These are phyloP conservation scores for Propithecus coquereli DNA, from an alignment of 2,113 vertebrate species.

Conservation along the genomic window DNA sequence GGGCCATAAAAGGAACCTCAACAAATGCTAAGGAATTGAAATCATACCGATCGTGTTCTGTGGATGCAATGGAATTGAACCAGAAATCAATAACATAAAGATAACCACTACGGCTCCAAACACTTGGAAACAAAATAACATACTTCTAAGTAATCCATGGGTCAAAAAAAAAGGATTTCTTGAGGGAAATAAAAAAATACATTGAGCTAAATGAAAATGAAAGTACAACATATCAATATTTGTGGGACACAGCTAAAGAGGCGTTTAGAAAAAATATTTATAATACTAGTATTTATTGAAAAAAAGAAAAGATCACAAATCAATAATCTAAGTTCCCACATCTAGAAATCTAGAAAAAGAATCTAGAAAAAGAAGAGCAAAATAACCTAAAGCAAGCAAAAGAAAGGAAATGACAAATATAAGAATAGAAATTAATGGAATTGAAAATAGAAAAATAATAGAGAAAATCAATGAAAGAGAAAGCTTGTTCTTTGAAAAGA, in stretches of 20 bases:
- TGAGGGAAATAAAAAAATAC: neutral
- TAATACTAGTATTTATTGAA: neutral
- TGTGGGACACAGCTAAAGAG: neutral
- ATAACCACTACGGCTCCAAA: neutral
- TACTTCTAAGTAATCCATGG: neutral
- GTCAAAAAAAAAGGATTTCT: neutral
- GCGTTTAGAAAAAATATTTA: neutral
- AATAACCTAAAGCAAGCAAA: neutral
- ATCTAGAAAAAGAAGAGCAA: neutral
- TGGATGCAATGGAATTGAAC: neutral
- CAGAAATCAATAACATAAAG: neutral
- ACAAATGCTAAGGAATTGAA: neutral
- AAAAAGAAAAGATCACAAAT: neutral
- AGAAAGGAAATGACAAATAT: neutral
- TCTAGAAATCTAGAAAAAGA: neutral
- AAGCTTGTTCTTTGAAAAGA: neutral
- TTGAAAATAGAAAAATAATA: neutral
- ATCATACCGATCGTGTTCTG: neutral
- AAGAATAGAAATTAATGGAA: neutral
- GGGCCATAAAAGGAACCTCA: neutral
- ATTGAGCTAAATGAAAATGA: neutral
- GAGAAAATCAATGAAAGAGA: neutral
- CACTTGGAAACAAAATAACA: neutral
- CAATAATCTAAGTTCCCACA: neutral
- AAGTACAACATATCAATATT: neutral